phyloP scores from a whole-genome alignment of 2,113 vertebrate species.

The Tachycineta bicolor region DNA sequence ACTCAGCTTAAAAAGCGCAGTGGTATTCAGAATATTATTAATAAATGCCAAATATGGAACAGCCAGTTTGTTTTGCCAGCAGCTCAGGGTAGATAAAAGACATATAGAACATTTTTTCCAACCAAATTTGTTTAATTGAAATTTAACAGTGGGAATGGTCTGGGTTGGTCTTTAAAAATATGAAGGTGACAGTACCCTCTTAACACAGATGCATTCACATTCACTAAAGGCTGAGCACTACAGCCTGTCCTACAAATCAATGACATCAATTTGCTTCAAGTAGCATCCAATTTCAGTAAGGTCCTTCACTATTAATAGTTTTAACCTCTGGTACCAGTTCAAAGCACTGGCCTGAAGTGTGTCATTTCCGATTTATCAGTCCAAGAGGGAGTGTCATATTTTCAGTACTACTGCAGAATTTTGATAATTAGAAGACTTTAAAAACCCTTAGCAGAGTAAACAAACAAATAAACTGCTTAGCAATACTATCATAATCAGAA shows the following conservation, averaged over 20 bases:
- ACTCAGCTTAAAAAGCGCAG: slow-evolving; percentile 81
- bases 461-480: not conserved
- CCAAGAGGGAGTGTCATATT: slow-evolving; percentile 27
- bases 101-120: slow-evolving; percentile 69
- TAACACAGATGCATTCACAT: slow-evolving; percentile 2
- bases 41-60: slow-evolving; percentile 80
- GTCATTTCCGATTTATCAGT: slow-evolving; percentile 44
- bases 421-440: not conserved
- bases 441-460: not conserved
- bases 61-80: slow-evolving; percentile 75
- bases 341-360: slow-evolving; percentile 49
- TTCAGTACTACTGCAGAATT: slow-evolving; percentile 22
- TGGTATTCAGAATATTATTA: slow-evolving; percentile 87
- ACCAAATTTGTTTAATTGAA: slow-evolving; percentile 82
- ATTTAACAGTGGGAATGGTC: slow-evolving; percentile 78
- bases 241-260: slow-evolving; percentile 71
- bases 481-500: not conserved
- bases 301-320: slow-evolving; percentile 69
- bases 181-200: slow-evolving; percentile 71
- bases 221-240: slow-evolving; percentile 34
- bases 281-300: slow-evolving; percentile 67
- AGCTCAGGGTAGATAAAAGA: slow-evolving; percentile 75
- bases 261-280: slow-evolving; percentile 69
- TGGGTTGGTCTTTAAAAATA: slow-evolving; percentile 67
- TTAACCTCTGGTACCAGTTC: slow-evolving; percentile 66